Evolutionary conservation across 2,888 invertebrate species (phyloP).

Genomic region (Drosophila recens): DNA sequence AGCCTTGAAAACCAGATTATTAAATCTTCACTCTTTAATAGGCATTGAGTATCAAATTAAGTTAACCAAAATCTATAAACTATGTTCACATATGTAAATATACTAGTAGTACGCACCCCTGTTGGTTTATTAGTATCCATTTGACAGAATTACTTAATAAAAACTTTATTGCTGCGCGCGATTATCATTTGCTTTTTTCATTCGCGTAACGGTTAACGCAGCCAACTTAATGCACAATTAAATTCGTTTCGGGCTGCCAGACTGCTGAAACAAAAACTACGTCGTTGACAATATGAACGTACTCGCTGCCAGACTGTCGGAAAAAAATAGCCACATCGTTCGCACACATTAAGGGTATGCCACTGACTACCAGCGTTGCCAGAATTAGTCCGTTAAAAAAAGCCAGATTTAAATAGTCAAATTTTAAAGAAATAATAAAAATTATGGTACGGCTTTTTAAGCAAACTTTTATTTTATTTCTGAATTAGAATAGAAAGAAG

Average conservation of each 20-base stretch:
- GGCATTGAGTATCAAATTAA: background rate
- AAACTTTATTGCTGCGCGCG: conserved; percentile 5
- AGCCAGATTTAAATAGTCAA: too few species aligned
- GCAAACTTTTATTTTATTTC: too few species aligned
- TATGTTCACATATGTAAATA: background rate
- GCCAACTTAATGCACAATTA: background rate
- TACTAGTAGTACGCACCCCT: background rate
- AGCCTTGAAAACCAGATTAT: background rate
- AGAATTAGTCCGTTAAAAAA: too few species aligned
- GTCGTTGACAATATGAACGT: background rate
- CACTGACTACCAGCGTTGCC: too few species aligned
- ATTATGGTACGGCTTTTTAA: too few species aligned
- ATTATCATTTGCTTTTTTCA: background rate
- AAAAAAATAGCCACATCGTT: background rate
- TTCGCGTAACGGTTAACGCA: conserved; percentile 11
- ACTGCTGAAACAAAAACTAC: background rate
- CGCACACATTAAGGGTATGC: background rate
- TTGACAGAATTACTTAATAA: background rate
- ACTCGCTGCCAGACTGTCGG: background rate
- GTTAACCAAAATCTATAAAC: background rate
- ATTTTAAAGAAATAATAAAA: too few species aligned
- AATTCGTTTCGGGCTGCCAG: conserved; percentile 29
- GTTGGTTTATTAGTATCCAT: background rate
- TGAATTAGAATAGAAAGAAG: too few species aligned
- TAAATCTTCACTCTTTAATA: background rate